Base-by-base conservation (phyloP, 2,113 vertebrate genomes). In the Grammomys dolichurus region DNA sequence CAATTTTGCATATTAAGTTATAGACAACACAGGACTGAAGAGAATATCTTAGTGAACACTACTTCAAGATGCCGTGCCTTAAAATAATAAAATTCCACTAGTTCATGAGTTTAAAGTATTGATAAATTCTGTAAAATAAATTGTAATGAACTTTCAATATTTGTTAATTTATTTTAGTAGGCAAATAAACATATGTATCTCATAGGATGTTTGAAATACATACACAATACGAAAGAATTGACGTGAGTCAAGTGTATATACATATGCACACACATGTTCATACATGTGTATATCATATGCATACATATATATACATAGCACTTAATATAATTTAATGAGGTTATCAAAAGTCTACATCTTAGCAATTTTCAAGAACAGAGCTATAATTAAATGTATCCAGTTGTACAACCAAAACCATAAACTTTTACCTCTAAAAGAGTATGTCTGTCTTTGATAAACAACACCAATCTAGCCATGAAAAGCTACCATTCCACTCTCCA, bases 11-110 rank as follows among this genome's bases (percentile, higher is more conserved):
- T n/a, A 26, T 26, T 56, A 60, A 58, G 22, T 82, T 60, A 22
- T 40, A 60, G 54, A 40, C 36, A 7, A 11, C 70, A 26, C 31
- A 78, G 48, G n/a, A 63, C 56, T 73, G 76, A 80, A 94, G 46
- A 5, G 1, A 56, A 36, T 4, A 51, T 11, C 5, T 78, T 43
- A 6, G 2, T 7, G n/a, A 65, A 22, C 28, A 86, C 16, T 22
- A 84, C 24, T 93, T 96, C 1, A 33, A 78, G 81, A 65, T 46
- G 10, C 65, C 19, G 43, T 72, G 3, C 54, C 70, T 92, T 77
- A 77, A 87, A 90, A 94, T 93, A 72, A 36, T 56, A 72, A 87
- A 94, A 88, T 56, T 76, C 11, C 46, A 43, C 56, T 46, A 11
- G 4, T 85, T 72, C 5, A 19, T 85, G 76, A 5, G 88, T 77